Percentiles rank a stretch among this genome's conserved stretches.
phyloP scores from a whole-genome alignment of 2,888 invertebrate genomes.

The Rhamphomyia laevipes region DNA sequence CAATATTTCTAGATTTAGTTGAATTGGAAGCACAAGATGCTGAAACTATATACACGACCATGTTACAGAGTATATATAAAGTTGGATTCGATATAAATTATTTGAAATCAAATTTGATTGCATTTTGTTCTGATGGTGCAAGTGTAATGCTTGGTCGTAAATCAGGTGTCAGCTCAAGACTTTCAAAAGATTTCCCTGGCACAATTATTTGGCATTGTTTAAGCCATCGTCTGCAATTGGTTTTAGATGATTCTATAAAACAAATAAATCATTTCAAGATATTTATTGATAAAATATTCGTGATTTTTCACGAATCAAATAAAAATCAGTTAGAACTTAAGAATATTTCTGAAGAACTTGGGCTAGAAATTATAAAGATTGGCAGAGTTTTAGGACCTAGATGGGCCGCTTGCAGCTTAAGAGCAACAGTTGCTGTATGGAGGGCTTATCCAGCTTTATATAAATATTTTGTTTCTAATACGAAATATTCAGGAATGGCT shows the following conservation, averaged over 20 bases:
- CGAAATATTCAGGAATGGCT: too few relatives aligned
- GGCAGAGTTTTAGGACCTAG: too few relatives aligned
- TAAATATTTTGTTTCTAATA: too few relatives aligned
- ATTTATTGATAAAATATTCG: constrained; percentile 11
- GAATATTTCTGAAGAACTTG: not conserved
- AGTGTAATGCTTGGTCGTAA: not conserved
- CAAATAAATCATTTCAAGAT: constrained; percentile 13
- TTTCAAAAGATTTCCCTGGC: not conserved
- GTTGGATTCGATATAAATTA: not conserved
- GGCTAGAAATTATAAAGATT: too few relatives aligned
- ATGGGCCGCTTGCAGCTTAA: not conserved
- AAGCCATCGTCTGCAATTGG: constrained; percentile 10
- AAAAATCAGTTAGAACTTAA: not conserved
- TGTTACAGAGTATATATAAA: not conserved
- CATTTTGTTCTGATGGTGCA: constrained; percentile 1
- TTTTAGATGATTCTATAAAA: constrained; percentile 12
- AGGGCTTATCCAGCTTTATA: too few relatives aligned
- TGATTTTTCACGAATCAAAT: not conserved
- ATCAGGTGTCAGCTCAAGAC: not conserved
- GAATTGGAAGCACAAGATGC: not conserved
- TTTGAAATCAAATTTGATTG: not conserved
- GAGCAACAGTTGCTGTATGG: not conserved
- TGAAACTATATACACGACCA: not conserved
- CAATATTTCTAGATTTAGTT: not conserved
- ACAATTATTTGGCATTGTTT: constrained; percentile 4